Base-by-base conservation (phyloP, 2,113 vertebrate species). In the Piaya cayana region DNA sequence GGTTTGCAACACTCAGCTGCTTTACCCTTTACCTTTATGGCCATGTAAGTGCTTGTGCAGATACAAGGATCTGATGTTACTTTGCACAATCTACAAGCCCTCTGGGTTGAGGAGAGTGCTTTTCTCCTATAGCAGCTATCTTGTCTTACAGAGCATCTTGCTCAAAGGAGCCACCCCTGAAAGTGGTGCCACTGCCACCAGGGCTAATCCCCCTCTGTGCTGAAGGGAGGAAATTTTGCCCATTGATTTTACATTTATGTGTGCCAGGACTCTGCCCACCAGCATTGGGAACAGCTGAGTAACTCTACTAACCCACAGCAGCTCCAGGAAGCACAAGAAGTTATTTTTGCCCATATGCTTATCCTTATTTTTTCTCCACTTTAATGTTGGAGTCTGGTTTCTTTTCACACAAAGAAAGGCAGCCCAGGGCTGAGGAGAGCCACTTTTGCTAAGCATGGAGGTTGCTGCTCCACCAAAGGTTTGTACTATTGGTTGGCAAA, bases 391-490 rank as follows among this genome's bases (percentile, higher is more conserved):
- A 78, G 15, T 34, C 39, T 89, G 34, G 32, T 45, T 87, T 79
- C 62, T 69, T 56, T 64, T 50, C 0, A 0, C 17, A 27, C 1
- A 0, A 21, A 77, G 55, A 56, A 90, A 82, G 21, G 43, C 53
- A 88, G 72, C 56, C n/a, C 27, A 60, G 50, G 0, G 0, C 8
- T 52, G 50, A 82, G 32, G 13, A 58, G 18, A 62, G 30, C 2
- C 27, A 6, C 2, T 85, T 90, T 32, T 39, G 12, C 30, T 20
- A 9, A 29, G 5, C 2, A 13, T 67, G 5, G 4, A 34, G 19
- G 36, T 18, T 79, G 34, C 32, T 84, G 25, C 32, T 81, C 27
- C 22, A 78, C 37, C 55, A 74, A 53, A 82, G 2, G 47, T 32
- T 82, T 55, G 49, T 74, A 29, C 55, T n/a, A n/a, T n/a, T n/a